A percentile compares a stretch with the other conserved stretches of the same genome.
phyloP scores from a whole-genome alignment of 1,140 invertebrate species.

The Galendromus occidentalis region DNA sequence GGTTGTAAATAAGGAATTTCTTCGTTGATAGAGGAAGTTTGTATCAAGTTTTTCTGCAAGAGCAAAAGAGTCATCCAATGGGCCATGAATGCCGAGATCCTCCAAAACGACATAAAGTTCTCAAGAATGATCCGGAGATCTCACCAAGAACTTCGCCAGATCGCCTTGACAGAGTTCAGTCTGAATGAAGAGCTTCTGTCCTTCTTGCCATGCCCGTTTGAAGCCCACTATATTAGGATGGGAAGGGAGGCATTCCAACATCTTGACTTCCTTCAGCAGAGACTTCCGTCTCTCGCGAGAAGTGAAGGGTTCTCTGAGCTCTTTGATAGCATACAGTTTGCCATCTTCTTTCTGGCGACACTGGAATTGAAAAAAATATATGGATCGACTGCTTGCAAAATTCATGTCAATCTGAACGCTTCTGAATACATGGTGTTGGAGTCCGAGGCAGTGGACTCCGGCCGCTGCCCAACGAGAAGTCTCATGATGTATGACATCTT shows the following conservation, averaged over 20 bases:
- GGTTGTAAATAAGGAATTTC: neutral
- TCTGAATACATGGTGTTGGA: too few relatives aligned
- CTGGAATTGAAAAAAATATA: too few relatives aligned
- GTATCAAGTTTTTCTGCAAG: neutral
- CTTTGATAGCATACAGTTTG: neutral
- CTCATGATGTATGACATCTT: too few relatives aligned
- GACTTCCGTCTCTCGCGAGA: neutral
- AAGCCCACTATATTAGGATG: neutral
- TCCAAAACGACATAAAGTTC: neutral
- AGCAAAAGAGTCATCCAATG: neutral
- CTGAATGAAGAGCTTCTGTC: neutral
- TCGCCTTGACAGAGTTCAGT: neutral
- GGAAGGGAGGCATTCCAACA: neutral
- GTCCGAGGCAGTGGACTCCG: too few relatives aligned
- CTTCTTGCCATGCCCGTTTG: neutral
- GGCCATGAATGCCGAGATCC: neutral
- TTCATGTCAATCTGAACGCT: too few relatives aligned
- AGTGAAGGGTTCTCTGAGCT: neutral
- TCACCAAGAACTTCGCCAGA: neutral
- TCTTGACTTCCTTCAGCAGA: neutral
- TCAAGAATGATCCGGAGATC: neutral
- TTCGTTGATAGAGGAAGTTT: neutral
- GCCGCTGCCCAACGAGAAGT: too few relatives aligned
- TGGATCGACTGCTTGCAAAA: too few relatives aligned
- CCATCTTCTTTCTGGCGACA: neutral